Conservation (phyloP, 2,888 invertebrate species). For the Copidosoma aretas region DNA sequence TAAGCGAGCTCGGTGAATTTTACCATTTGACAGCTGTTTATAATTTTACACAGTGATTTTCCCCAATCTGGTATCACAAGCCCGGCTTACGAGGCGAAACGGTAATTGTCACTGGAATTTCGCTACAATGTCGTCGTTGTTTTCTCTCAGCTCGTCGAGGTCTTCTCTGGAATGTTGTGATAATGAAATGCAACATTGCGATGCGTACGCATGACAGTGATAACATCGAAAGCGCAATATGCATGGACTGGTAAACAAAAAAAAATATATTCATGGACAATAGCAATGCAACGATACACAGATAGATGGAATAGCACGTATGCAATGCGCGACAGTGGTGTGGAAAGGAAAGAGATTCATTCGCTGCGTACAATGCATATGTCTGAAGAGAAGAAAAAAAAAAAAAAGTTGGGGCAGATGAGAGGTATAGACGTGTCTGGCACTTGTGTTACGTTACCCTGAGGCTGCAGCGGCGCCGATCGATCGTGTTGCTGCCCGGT, state of each 20-base stretch:
- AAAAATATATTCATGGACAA: neutral
- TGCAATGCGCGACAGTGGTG: neutral
- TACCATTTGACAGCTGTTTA: too few relatives aligned
- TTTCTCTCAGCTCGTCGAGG: too few relatives aligned
- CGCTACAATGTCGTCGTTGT: too few relatives aligned
- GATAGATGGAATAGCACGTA: neutral
- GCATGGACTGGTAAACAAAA: too few relatives aligned
- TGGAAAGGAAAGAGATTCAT: too few relatives aligned
- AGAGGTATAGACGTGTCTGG: constrained; percentile 30
- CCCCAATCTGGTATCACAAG: too few relatives aligned
- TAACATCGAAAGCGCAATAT: neutral
- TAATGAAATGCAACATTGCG: neutral
- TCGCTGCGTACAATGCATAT: neutral
- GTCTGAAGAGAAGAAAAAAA: constrained; percentile 23
- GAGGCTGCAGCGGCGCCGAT: constrained; percentile 63
- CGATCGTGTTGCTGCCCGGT: constrained; percentile 58
- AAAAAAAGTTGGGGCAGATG: constrained; percentile 5
- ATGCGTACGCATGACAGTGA: neutral
- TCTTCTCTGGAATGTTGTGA: too few relatives aligned
- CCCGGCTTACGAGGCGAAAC: too few relatives aligned
- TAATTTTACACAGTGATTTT: too few relatives aligned
- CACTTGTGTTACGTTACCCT: constrained; percentile 59
- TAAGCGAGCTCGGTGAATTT: too few relatives aligned
- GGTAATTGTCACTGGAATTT: too few relatives aligned
- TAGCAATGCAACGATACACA: neutral